Base-by-base conservation (phyloP, 2,113 vertebrate species). In the Nanorana parkeri region DNA sequence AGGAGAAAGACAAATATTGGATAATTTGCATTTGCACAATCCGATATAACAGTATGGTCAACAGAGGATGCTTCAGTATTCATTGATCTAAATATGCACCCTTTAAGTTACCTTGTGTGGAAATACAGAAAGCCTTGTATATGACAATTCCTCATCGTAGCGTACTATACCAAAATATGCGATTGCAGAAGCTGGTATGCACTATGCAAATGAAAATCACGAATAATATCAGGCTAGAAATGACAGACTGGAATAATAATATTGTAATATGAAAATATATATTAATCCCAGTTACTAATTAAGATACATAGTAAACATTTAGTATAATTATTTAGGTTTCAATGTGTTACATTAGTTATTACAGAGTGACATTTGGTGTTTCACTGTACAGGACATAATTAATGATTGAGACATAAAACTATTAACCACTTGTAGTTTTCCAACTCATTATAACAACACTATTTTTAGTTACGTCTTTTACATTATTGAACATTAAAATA, bases 1-100 rank as follows among this genome's bases (percentile, higher is more conserved):
- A 84, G 85, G 81, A 63, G 85, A 86, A 76, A 88, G 88, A 83
- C 61, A 55, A 73, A 73, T 72, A 81, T 21, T 15, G 26, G 64
- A 73, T 55, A 32, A 73, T 81, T 73, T 61, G 24, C 78, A 71
- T 55, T 64, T 86, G 83, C 64, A 78, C 80, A 69, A 0, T 65
- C 78, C 64, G 85, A 67, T 75, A 28, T 29, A 60, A 47, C 32
- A 15, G 55, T 60, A 60, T 60, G 74, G 75, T 77, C 71, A 86
- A 78, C 77, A 84, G 63, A 71, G 60, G 84, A 63, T 17, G 41
- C 80, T 84, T 26, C 77, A 66, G 63, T 52, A 85, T 10, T 85
- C 29, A 66, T 64, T 17, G 0, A 0, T 23, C 63, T 68, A 13
- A 19, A 78, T 3, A 29, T 26, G 24, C 21, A n/a, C 13, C 4